Conservation (phyloP, 1,140 invertebrate species). For the Chironomus tepperi region DNA sequence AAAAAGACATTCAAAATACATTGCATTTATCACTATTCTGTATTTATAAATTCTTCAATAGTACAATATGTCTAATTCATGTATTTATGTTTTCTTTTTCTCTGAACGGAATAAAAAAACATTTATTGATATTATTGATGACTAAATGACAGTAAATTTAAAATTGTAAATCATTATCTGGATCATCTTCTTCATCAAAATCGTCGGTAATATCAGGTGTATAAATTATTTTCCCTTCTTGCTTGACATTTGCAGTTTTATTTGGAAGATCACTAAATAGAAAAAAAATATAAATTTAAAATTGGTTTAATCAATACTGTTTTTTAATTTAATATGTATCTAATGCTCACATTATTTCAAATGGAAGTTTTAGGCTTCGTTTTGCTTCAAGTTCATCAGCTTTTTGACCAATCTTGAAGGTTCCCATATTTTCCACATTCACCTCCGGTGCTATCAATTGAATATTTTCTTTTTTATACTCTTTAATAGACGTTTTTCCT, state of each 20-base stretch:
- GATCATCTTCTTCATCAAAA: constrained; percentile 47
- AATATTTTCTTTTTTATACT: constrained; percentile 13
- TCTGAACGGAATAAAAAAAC: no score
- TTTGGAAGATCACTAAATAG: constrained; percentile 26
- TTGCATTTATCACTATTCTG: no score
- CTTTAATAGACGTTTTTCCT: constrained; percentile 31
- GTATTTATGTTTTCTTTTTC: no score
- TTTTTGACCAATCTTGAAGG: constrained; percentile 38
- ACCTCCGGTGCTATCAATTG: background rate
- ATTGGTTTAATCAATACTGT: background rate
- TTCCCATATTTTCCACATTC: constrained; percentile 27
- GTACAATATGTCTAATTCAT: no score
- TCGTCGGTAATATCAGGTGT: constrained; percentile 45
- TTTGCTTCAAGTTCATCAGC: constrained; percentile 38
- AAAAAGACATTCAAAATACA: no score
- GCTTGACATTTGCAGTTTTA: constrained; percentile 31
- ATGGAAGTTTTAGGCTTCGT: constrained; percentile 38
- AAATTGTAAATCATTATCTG: constrained; percentile 44
- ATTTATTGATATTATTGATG: no score
- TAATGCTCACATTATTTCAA: constrained; percentile 37
- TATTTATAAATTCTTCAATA: no score
- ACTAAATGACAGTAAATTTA: no score
- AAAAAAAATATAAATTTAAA: background rate
- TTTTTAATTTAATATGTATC: no score
- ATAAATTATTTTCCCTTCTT: constrained; percentile 44